Conservation (phyloP, 2,113 vertebrate genomes). For the Sapajus apella region DNA sequence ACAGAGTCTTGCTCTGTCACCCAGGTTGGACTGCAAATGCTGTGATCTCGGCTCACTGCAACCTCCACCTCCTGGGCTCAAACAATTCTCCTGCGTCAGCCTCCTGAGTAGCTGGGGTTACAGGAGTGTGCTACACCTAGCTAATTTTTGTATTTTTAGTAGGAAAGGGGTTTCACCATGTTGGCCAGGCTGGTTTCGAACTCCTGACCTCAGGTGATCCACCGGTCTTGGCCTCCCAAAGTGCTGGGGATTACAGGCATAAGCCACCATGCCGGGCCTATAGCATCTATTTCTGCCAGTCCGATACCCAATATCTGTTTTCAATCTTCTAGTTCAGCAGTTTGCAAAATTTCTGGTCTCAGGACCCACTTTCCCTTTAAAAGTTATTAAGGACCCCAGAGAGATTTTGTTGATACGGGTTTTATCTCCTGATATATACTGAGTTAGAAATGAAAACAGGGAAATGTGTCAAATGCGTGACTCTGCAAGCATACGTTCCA, state of each 20-base stretch:
- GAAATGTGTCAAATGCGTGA: no score
- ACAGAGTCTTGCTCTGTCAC: background rate
- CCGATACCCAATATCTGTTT: background rate
- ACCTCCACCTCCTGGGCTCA: background rate
- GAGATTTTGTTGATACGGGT: background rate
- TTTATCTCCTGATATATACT: background rate
- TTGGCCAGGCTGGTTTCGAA: background rate
- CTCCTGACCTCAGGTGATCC: background rate
- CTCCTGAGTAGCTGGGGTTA: background rate
- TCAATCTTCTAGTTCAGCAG: background rate
- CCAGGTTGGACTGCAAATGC: background rate
- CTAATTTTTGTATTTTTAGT: background rate
- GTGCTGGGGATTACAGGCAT: background rate
- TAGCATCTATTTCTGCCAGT: rapidly evolving
- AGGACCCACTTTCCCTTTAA: background rate
- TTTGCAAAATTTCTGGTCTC: background rate
- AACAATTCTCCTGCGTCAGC: background rate
- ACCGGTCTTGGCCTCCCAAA: background rate
- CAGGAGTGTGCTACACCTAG: background rate
- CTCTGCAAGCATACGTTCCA: rapidly evolving
- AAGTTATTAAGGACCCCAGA: background rate
- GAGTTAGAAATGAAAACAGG: background rate
- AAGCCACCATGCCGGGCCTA: background rate
- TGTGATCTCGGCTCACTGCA: background rate
- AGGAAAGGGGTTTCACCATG: background rate